phyloP scores from a whole-genome alignment of 2,113 vertebrate species.

The Baryphthengus martii region DNA sequence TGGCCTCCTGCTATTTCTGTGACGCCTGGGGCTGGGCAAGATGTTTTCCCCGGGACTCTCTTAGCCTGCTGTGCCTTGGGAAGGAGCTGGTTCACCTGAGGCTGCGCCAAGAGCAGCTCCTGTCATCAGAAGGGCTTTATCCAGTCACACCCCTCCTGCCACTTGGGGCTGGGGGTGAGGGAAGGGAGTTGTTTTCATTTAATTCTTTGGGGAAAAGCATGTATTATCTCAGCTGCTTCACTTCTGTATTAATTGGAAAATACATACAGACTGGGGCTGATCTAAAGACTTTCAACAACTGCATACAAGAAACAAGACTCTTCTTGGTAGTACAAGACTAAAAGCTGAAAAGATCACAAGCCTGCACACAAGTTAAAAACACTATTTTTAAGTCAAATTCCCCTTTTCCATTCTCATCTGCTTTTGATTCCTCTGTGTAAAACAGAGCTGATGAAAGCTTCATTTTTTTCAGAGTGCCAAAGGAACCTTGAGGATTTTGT shows the following conservation, averaged over 20 bases:
- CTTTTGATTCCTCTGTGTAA: neutral
- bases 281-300: neutral
- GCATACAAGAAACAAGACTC: neutral
- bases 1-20: neutral
- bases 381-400: neutral
- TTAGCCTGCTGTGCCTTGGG: neutral
- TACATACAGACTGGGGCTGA: neutral
- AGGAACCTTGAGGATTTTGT: neutral
- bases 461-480: neutral
- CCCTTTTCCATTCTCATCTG: neutral
- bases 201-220: neutral
- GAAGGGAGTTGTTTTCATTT: neutral
- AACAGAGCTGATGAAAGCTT: neutral
- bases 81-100: neutral
- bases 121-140: neutral
- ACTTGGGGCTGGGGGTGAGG: neutral
- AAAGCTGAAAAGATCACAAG: neutral
- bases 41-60: neutral
- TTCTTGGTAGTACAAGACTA: neutral
- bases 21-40: neutral
- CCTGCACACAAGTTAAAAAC: neutral
- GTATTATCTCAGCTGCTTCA: neutral
- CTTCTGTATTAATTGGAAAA: fast-evolving
- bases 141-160: neutral
- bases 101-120: neutral